A percentile compares a stretch with the other conserved stretches of the same genome.
These are phyloP conservation scores for Rhyzopertha dominica DNA, from an alignment of 1,140 invertebrate species.

Conservation along the genomic window DNA sequence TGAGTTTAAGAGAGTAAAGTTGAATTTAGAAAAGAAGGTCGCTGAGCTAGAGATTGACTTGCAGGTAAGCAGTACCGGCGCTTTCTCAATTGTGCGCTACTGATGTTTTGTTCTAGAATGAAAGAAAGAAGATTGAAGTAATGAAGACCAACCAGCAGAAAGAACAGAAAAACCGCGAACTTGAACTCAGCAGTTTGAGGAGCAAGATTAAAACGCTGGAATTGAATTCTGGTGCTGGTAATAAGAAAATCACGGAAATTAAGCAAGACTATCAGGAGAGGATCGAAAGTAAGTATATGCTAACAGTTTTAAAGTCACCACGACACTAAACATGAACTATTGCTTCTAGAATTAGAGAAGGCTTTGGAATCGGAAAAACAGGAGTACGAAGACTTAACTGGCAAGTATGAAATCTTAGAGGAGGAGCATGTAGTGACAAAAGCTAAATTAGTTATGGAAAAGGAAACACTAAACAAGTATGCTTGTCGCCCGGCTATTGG, in stretches of 20 bases:
- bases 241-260: conserved; percentile 60
- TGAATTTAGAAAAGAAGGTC: conserved; percentile 55
- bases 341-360: conserved; percentile 59
- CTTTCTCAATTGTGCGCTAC: not conserved
- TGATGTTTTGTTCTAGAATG: conserved; percentile 47
- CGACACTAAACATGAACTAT: conserved; percentile 20
- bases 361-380: conserved; percentile 60
- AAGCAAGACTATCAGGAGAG: conserved; percentile 62
- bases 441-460: conserved; percentile 70
- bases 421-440: conserved; percentile 78
- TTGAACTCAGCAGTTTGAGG: conserved; percentile 60
- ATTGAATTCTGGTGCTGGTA: conserved; percentile 54
- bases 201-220: conserved; percentile 60
- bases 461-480: conserved; percentile 61
- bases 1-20: conserved; percentile 50
- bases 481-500: conserved; percentile 23
- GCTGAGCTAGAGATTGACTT: conserved; percentile 59
- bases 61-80: conserved; percentile 45
- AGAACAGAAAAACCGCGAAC: conserved; percentile 59
- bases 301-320: conserved; percentile 26
- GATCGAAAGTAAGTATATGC: conserved; percentile 55
- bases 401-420: conserved; percentile 75
- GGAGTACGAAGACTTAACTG: conserved; percentile 73
- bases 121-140: conserved; percentile 58
- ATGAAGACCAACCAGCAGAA: conserved; percentile 57